Evolutionary conservation across 2,888 invertebrate genomes (phyloP).

Genomic region (Leucoma salicis): DNA sequence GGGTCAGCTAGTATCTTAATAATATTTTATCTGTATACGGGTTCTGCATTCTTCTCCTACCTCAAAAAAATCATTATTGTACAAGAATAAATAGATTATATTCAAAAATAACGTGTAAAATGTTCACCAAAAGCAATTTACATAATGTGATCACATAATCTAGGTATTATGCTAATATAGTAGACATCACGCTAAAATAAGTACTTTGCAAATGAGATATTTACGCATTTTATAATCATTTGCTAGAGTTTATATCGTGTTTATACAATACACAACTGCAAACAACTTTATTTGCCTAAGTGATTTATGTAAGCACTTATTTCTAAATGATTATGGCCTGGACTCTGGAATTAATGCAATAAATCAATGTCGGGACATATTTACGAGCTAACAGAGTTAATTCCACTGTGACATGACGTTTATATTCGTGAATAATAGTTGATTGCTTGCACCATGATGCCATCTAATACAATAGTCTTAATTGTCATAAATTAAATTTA

Average conservation of each 20-base stretch:
- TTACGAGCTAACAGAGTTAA: slow-evolving; percentile 81
- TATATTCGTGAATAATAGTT: slow-evolving; percentile 79
- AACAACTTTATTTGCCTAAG: slow-evolving; percentile 39
- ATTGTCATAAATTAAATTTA: slow-evolving; percentile 33
- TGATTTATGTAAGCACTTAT: slow-evolving; percentile 59
- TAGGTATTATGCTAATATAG: not conserved
- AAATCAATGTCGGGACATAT: slow-evolving; percentile 78
- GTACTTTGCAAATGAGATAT: slow-evolving; percentile 14
- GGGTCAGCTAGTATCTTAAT: too few species aligned
- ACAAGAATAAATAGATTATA: too few species aligned
- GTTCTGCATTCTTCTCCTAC: too few species aligned
- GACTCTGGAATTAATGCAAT: slow-evolving; percentile 72
- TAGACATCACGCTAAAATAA: slow-evolving; percentile 2
- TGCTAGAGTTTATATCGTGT: slow-evolving; percentile 19
- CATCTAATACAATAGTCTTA: slow-evolving; percentile 41
- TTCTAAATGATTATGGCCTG: slow-evolving; percentile 62
- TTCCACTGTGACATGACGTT: slow-evolving; percentile 77
- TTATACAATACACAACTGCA: slow-evolving; percentile 21
- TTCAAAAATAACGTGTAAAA: slow-evolving; percentile 2
- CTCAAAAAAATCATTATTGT: too few species aligned
- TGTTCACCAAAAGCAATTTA: not conserved
- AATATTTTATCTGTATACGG: too few species aligned
- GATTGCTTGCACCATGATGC: slow-evolving; percentile 52
- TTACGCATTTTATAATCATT: slow-evolving; percentile 20
- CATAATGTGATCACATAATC: not conserved